Conservation (phyloP, 2,113 vertebrate species). For the Ciconia boyciana region DNA sequence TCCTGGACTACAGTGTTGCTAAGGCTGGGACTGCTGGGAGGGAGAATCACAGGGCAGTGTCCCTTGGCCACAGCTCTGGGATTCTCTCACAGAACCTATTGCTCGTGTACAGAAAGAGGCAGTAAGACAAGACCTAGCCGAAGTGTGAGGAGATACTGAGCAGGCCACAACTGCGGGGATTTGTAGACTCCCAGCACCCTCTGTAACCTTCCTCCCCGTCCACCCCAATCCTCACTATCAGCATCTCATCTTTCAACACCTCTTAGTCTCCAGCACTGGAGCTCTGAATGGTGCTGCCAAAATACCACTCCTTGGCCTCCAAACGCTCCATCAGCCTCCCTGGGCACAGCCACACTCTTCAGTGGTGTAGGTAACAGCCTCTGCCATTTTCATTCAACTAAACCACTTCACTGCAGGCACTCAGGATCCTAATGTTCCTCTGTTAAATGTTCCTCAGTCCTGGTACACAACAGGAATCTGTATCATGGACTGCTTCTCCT, state of each 20-base stretch:
- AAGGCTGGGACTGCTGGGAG: not conserved
- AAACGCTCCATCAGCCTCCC: accelerated
- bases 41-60: not conserved
- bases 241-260: not conserved
- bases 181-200: not conserved
- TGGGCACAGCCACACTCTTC: not conserved
- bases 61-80: not conserved
- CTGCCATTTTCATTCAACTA: not conserved
- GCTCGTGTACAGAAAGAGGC: not conserved
- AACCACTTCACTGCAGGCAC: not conserved
- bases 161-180: not conserved
- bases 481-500: not conserved
- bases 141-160: not conserved
- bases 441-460: not conserved
- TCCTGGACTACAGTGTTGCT: not conserved
- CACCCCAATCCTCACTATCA: not conserved
- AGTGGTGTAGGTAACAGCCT: not conserved
- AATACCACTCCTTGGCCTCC: not conserved
- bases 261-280: not conserved
- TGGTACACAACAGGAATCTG: not conserved
- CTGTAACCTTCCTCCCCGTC: not conserved
- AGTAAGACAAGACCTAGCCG: not conserved
- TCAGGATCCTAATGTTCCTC: not conserved
- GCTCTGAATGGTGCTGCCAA: not conserved
- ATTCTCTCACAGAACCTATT: not conserved